These are phyloP conservation scores for Diplolepis rosae DNA, from an alignment of 2,888 invertebrate species.

Conservation along the genomic window DNA sequence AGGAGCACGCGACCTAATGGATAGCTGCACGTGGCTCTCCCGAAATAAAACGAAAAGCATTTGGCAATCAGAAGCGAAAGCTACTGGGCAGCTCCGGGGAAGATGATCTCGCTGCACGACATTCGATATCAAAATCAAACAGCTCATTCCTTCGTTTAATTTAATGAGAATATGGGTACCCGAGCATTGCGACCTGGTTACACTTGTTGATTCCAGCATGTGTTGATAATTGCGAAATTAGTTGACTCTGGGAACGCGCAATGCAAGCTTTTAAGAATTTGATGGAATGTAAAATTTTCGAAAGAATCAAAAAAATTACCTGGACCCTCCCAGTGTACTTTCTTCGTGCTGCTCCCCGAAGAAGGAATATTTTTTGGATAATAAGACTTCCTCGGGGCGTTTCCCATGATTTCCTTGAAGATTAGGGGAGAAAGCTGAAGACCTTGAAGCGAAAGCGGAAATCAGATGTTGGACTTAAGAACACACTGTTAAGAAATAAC, in stretches of 20 bases:
- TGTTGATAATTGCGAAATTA: not conserved
- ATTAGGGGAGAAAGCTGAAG: not conserved
- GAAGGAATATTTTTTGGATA: slow-evolving; percentile 77
- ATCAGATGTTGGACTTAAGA: not conserved
- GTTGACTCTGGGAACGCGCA: not conserved
- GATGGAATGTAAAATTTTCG: not conserved
- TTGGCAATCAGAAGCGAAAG: slow-evolving; percentile 61
- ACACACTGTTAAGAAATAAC: not conserved
- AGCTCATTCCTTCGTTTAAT: not conserved
- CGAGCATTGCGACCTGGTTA: not conserved
- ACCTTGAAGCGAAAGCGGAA: not conserved
- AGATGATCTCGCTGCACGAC: slow-evolving; percentile 40
- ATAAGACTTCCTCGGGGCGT: slow-evolving; percentile 78
- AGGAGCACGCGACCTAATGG: slow-evolving; percentile 58
- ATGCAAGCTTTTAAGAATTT: not conserved
- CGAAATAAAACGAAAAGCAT: slow-evolving; percentile 67
- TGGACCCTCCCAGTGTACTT: slow-evolving; percentile 90
- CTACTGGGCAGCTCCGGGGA: slow-evolving; percentile 52
- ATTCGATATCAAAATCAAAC: slow-evolving; percentile 38
- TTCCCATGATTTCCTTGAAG: slow-evolving; percentile 76
- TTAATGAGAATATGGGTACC: not conserved
- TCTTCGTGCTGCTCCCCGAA: slow-evolving; percentile 75
- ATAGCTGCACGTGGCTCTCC: slow-evolving; percentile 68
- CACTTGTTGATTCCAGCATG: slow-evolving; percentile 7
- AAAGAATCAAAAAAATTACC: slow-evolving; percentile 75